Evolutionary conservation across 2,113 vertebrate genomes (phyloP).

Genomic region (Siniperca chuatsi): DNA sequence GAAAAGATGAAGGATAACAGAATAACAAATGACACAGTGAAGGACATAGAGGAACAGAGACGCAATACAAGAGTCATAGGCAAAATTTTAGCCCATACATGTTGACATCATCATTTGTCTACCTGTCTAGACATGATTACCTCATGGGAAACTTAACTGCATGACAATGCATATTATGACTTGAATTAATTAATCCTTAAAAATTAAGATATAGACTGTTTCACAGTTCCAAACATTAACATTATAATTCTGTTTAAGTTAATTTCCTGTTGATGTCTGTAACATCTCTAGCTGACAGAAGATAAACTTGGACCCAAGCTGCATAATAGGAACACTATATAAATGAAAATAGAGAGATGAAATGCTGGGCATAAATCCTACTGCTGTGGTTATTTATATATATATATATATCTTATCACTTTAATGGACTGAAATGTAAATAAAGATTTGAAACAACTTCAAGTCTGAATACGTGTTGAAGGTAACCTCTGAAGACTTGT

Average conservation of each 20-base stretch:
- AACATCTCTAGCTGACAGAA: neutral
- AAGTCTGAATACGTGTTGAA: neutral
- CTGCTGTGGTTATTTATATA: neutral
- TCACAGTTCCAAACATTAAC: neutral
- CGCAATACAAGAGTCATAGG: neutral
- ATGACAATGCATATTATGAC: neutral
- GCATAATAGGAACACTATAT: neutral
- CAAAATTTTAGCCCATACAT: neutral
- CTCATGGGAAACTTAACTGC: neutral
- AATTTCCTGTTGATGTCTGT: neutral
- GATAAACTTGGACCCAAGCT: neutral
- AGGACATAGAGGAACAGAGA: neutral
- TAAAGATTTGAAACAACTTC: neutral
- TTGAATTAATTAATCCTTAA: neutral
- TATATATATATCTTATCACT: neutral
- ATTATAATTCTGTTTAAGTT: neutral
- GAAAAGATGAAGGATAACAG: conserved; percentile 21
- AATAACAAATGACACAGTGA: conserved; percentile 22
- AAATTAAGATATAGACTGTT: neutral
- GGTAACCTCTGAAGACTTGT: neutral
- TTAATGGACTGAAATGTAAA: neutral
- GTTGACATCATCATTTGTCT: conserved; percentile 27
- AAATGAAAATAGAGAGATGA: neutral
- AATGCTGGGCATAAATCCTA: neutral
- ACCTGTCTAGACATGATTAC: neutral